These are phyloP conservation scores for Brenthis ino DNA, from an alignment of 2,888 invertebrate genomes.

Conservation along the genomic window DNA sequence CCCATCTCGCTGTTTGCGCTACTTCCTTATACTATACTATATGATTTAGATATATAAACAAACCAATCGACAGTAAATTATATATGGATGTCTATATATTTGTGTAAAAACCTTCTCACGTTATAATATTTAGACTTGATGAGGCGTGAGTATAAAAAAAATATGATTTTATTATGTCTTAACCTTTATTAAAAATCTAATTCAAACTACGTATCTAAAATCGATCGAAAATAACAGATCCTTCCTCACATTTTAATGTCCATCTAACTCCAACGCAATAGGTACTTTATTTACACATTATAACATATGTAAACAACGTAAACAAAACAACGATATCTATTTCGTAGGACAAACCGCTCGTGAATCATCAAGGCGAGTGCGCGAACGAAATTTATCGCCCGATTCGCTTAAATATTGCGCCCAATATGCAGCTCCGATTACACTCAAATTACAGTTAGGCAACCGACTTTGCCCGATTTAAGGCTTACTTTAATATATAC, in stretches of 20 bases:
- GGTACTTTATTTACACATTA: slow-evolving; percentile 4
- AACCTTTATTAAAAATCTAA: too few relatives aligned
- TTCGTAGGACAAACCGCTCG: slow-evolving; percentile 33
- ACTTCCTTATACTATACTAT: slow-evolving; percentile 2
- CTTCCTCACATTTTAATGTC: background rate
- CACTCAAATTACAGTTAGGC: slow-evolving; percentile 39
- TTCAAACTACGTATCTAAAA: too few relatives aligned
- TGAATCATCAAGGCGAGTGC: slow-evolving; percentile 39
- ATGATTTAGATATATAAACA: background rate
- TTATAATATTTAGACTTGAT: too few relatives aligned
- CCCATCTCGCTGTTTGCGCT: slow-evolving; percentile 28
- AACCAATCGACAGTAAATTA: background rate
- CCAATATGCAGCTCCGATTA: slow-evolving; percentile 41
- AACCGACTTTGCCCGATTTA: slow-evolving; percentile 32
- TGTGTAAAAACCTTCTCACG: too few relatives aligned
- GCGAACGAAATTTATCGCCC: slow-evolving; percentile 39
- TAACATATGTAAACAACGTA: slow-evolving; percentile 22
- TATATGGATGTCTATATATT: background rate
- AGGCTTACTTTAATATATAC: slow-evolving; percentile 17
- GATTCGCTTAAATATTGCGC: slow-evolving; percentile 40
- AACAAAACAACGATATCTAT: slow-evolving; percentile 32
- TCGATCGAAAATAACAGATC: background rate
- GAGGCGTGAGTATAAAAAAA: too few relatives aligned
- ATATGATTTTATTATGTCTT: too few relatives aligned
- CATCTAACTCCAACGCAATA: background rate